A percentile compares a stretch with the other conserved stretches of the same genome.
These are phyloP conservation scores for Heliconius eleuchia DNA, from an alignment of 1,140 invertebrate species.

Conservation along the genomic window DNA sequence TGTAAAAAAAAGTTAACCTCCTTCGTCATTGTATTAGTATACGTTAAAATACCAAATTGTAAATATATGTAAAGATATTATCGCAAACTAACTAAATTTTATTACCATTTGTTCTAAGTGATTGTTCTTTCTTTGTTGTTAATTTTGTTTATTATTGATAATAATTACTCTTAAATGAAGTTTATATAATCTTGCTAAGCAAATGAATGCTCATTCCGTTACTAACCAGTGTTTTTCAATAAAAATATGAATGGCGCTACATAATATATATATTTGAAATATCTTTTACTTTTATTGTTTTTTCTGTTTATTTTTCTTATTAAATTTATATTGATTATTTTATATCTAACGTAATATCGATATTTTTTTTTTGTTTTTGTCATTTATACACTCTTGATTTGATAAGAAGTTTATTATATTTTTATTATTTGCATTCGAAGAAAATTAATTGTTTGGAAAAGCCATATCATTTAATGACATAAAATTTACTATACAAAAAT, in stretches of 20 bases:
- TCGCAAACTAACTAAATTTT: slow-evolving; percentile 76
- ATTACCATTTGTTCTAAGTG: slow-evolving; percentile 79
- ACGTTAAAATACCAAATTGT: slow-evolving; percentile 79
- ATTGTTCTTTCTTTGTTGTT: slow-evolving; percentile 80
- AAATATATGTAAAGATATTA: slow-evolving; percentile 81
- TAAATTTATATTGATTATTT: too few relatives aligned
- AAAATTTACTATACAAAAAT: not conserved
- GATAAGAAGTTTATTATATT: not conserved
- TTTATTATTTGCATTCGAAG: not conserved
- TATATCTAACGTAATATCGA: not conserved
- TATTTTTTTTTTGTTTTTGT: not conserved
- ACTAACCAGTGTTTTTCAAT: slow-evolving; percentile 44
- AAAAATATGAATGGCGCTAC: slow-evolving; percentile 29
- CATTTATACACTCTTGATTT: not conserved
- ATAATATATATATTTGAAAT: not conserved
- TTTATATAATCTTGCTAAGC: slow-evolving; percentile 53
- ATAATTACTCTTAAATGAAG: slow-evolving; percentile 56
- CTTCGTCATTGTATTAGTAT: slow-evolving; percentile 76
- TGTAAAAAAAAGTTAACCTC: slow-evolving; percentile 69
- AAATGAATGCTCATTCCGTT: slow-evolving; percentile 56
- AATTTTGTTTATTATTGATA: slow-evolving; percentile 76
- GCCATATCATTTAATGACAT: not conserved
- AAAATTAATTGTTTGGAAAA: not conserved
- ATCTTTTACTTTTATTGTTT: not conserved
- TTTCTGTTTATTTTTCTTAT: too few relatives aligned